These are phyloP conservation scores for Hydrozoanthus tunicans DNA, from an alignment of 64 coral and sea anemone genomes.

Conservation along the genomic window DNA sequence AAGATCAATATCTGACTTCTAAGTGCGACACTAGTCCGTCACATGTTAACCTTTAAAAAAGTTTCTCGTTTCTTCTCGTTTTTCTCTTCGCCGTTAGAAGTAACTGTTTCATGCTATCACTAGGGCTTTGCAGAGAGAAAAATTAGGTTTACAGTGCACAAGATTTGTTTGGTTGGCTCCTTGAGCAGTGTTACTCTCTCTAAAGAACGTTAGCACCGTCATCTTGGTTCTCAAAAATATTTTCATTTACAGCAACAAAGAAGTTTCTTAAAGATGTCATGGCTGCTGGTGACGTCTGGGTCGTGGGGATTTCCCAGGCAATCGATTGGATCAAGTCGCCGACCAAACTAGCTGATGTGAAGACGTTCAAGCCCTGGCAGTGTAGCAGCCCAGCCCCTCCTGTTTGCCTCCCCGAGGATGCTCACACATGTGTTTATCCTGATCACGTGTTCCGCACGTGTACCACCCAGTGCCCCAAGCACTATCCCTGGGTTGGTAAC, in stretches of 20 bases:
- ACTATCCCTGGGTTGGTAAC: conserved; percentile 84
- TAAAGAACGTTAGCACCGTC: too few relatives aligned
- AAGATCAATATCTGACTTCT: too few relatives aligned
- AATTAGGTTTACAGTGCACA: too few relatives aligned
- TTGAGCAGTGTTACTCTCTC: too few relatives aligned
- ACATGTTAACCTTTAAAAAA: too few relatives aligned
- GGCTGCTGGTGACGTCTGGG: conserved; percentile 62
- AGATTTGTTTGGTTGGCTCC: too few relatives aligned
- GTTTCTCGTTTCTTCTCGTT: too few relatives aligned
- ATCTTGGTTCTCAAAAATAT: not conserved
- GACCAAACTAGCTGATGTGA: conserved; percentile 49
- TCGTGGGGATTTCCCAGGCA: conserved; percentile 77
- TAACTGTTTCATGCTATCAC: too few relatives aligned
- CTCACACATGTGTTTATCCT: conserved; percentile 59
- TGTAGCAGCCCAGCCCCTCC: conserved; percentile 54
- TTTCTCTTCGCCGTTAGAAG: too few relatives aligned
- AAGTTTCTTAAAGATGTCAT: conserved; percentile 47
- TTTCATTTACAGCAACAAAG: conserved; percentile 45
- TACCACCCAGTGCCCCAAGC: not conserved
- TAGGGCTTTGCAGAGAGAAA: too few relatives aligned
- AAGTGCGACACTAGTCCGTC: too few relatives aligned
- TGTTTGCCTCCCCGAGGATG: not conserved
- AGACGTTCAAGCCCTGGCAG: conserved; percentile 69
- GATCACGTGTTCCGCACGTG: conserved; percentile 50
- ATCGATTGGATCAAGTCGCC: conserved; percentile 71